Percentiles rank a stretch among this genome's conserved stretches.
These are phyloP conservation scores for Thymelicus lineola DNA, from an alignment of 2,888 invertebrate species.

Conservation along the genomic window DNA sequence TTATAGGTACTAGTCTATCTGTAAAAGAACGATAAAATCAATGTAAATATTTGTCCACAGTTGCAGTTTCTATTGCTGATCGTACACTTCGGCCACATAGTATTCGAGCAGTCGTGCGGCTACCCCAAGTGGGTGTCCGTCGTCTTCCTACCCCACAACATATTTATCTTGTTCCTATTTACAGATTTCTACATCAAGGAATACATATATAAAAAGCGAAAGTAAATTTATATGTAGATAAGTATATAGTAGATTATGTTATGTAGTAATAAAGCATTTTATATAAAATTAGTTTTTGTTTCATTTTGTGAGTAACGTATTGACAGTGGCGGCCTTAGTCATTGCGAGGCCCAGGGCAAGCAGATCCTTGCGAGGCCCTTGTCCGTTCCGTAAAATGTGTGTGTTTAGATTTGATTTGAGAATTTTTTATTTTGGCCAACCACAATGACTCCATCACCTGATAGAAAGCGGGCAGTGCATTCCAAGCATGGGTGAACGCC, in stretches of 20 bases:
- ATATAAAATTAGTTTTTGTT: constrained; percentile 36
- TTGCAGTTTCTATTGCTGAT: constrained; percentile 88
- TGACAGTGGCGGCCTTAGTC: no score
- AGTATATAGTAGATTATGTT: constrained; percentile 26
- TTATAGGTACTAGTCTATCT: no score
- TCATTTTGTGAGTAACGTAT: no score
- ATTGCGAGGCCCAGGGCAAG: no score
- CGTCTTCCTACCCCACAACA: constrained; percentile 87
- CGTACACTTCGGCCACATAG: constrained; percentile 83
- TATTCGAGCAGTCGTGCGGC: constrained; percentile 85
- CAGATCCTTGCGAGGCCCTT: no score
- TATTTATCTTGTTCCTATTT: constrained; percentile 88
- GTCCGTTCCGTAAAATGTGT: no score
- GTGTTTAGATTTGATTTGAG: no score
- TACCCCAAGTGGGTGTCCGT: constrained; percentile 86
- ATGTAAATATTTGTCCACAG: constrained; percentile 54
- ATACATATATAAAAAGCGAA: constrained; percentile 83
- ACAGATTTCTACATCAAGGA: constrained; percentile 88
- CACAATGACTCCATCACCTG: no score
- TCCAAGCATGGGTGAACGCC: no score
- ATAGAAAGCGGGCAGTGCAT: no score
- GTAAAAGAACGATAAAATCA: background rate
- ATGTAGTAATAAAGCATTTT: constrained; percentile 40
- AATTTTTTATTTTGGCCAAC: no score
- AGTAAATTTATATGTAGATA: constrained; percentile 45